phyloP scores from a whole-genome alignment of 2,888 invertebrate species.

The Thalpophila matura region DNA sequence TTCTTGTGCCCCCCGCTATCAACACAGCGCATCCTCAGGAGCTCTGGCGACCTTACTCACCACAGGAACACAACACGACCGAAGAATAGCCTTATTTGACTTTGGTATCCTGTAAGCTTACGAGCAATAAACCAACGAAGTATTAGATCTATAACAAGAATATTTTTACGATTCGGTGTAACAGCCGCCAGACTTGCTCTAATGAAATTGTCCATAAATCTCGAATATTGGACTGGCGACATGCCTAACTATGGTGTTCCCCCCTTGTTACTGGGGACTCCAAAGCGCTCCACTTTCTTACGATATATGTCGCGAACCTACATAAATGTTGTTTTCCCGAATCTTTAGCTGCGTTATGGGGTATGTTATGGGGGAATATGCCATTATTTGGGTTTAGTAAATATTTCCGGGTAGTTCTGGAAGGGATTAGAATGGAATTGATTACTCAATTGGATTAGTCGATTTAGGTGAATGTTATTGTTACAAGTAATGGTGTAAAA shows the following conservation, averaged over 20 bases:
- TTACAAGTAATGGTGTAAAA: conserved; percentile 10
- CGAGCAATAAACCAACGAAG: no score
- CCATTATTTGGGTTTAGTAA: conserved; percentile 34
- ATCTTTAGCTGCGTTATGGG: conserved; percentile 57
- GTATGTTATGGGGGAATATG: conserved; percentile 51
- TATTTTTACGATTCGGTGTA: conserved; percentile 50
- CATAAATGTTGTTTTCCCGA: conserved; percentile 64
- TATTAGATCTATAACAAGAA: no score
- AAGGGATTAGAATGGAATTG: conserved; percentile 35
- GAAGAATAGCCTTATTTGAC: no score
- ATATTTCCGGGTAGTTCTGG: conserved; percentile 45
- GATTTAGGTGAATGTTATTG: conserved; percentile 27
- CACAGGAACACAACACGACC: no score
- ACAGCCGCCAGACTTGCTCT: conserved; percentile 55
- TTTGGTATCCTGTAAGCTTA: no score
- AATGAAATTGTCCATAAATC: conserved; percentile 72
- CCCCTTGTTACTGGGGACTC: conserved; percentile 60
- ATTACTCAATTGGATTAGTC: conserved; percentile 31
- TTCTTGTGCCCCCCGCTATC: no score
- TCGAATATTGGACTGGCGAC: conserved; percentile 68
- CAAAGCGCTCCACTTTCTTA: conserved; percentile 58
- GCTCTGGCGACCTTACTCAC: no score
- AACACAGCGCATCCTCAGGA: no score
- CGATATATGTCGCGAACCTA: conserved; percentile 59
- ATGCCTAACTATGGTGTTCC: conserved; percentile 67